A percentile compares a stretch with the other conserved stretches of the same genome.
phyloP scores from a whole-genome alignment of 1,140 invertebrate genomes.

The Lutraria rhynchaena region DNA sequence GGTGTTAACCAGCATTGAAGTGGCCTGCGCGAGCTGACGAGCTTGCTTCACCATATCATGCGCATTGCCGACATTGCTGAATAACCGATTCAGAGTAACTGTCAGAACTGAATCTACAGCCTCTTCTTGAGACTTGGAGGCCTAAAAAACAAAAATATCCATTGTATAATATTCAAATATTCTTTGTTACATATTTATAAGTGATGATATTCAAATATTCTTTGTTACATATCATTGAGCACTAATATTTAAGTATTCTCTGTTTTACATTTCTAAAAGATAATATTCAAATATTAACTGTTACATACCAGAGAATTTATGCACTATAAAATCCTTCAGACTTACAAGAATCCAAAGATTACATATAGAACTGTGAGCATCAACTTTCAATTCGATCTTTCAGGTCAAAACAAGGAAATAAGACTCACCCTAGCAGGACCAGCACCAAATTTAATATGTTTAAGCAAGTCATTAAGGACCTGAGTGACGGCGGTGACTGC shows the following conservation, averaged over 20 bases:
- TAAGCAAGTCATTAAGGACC: conserved; percentile 94
- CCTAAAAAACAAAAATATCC: conserved; percentile 58
- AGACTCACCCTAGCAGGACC: conserved; percentile 71
- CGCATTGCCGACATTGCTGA: conserved; percentile 91
- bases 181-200: too few species aligned
- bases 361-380: too few species aligned
- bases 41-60: conserved; percentile 97
- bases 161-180: too few species aligned
- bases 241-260: too few species aligned
- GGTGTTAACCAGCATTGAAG: conserved; percentile 94
- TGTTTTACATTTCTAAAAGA: too few species aligned
- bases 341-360: too few species aligned
- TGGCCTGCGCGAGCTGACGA: conserved; percentile 94
- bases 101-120: conserved; percentile 94
- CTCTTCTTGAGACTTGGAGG: conserved; percentile 86
- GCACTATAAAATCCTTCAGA: too few species aligned
- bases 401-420: conserved; percentile 9
- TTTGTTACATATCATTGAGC: too few species aligned
- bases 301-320: too few species aligned
- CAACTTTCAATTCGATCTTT: too few species aligned
- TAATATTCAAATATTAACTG: too few species aligned
- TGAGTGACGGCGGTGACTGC: conserved; percentile 95
- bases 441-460: conserved; percentile 90
- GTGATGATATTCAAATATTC: too few species aligned
- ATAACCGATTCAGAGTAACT: conserved; percentile 94